Evolutionary conservation across 2,113 vertebrate species (phyloP).

Genomic region (Aplodontia rufa): DNA sequence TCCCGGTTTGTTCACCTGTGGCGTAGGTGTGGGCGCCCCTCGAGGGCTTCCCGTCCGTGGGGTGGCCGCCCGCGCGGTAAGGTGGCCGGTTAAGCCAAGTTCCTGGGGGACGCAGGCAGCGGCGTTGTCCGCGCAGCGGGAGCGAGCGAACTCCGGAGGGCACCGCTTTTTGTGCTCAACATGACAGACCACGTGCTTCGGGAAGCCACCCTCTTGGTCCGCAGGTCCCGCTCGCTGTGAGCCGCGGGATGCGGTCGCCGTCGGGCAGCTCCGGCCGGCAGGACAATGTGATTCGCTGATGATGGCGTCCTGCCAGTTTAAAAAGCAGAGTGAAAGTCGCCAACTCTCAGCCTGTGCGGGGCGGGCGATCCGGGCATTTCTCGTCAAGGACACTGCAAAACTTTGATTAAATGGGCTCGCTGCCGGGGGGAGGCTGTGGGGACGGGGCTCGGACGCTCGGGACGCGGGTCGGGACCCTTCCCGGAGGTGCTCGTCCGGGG

Average conservation of each 20-base stretch:
- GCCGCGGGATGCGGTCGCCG: neutral
- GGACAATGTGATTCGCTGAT: conserved; percentile 69
- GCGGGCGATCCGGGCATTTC: neutral
- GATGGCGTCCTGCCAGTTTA: conserved; percentile 76
- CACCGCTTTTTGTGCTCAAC: conserved; percentile 52
- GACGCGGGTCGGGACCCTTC: neutral
- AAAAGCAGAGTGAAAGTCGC: conserved; percentile 70
- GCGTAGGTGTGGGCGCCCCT: conserved; percentile 36
- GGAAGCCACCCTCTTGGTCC: neutral
- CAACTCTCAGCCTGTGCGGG: conserved; percentile 38
- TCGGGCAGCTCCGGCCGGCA: neutral
- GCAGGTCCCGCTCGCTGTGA: neutral
- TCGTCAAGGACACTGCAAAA: conserved; percentile 36
- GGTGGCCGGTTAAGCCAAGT: neutral
- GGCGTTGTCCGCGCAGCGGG: neutral
- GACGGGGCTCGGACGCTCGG: neutral
- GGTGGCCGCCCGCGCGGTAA: neutral
- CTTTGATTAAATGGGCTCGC: conserved; percentile 9
- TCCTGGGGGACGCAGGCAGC: neutral
- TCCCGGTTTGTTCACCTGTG: conserved; percentile 65
- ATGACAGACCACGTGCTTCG: conserved; percentile 72
- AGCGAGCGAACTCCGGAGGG: neutral
- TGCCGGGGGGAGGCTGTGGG: neutral
- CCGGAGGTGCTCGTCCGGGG: neutral
- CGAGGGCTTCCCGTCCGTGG: neutral